A percentile compares a stretch with the other conserved stretches of the same genome.
Conservation (phyloP, 2,888 invertebrate genomes). For the Eudemis profundana region DNA sequence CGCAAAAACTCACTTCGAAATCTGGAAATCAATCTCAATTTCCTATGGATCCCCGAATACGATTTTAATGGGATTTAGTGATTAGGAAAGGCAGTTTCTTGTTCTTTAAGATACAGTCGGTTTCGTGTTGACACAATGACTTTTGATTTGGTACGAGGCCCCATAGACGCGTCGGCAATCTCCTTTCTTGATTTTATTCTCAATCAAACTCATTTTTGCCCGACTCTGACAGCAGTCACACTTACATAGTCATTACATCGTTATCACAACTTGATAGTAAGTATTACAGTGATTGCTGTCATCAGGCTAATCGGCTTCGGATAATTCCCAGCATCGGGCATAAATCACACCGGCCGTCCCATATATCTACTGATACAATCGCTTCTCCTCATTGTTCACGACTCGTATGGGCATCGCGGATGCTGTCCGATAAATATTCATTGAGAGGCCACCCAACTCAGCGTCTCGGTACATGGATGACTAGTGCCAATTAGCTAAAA, state of each 20-base stretch:
- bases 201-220: too few species aligned
- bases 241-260: slow-evolving; percentile 48
- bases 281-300: slow-evolving; percentile 55
- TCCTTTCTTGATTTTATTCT: too few species aligned
- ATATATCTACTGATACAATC: slow-evolving; percentile 69
- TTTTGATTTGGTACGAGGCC: too few species aligned
- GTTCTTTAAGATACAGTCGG: too few species aligned
- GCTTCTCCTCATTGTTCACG: slow-evolving; percentile 70
- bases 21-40: too few species aligned
- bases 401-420: slow-evolving; percentile 61
- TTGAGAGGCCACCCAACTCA: slow-evolving; percentile 52
- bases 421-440: slow-evolving; percentile 69
- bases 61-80: too few species aligned
- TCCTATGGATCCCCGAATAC: too few species aligned
- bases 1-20: too few species aligned
- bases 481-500: neutral
- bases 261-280: slow-evolving; percentile 51
- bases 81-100: too few species aligned
- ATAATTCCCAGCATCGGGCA: slow-evolving; percentile 54
- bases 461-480: slow-evolving; percentile 15
- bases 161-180: too few species aligned
- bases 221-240: too few species aligned
- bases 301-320: slow-evolving; percentile 53
- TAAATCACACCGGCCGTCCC: slow-evolving; percentile 66
- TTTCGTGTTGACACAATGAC: too few species aligned